A percentile compares a stretch with the other conserved stretches of the same genome.
These are phyloP conservation scores for Ptychodera flava DNA, from an alignment of 35 echinoderm and acorn worm genomes.

Conservation along the genomic window DNA sequence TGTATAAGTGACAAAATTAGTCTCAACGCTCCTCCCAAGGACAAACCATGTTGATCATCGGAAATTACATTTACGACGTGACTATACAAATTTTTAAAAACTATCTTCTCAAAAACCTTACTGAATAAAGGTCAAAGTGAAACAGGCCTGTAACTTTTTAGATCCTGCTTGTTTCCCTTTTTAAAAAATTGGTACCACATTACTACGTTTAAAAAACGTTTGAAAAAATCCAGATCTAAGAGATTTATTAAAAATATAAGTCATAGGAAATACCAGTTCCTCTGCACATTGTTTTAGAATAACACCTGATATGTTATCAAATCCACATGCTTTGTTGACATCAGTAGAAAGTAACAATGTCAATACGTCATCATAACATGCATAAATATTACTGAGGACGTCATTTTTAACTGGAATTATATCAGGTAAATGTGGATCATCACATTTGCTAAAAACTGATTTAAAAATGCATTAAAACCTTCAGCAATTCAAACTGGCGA, in stretches of 20 bases:
- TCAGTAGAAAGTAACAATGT: background rate
- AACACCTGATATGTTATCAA: background rate
- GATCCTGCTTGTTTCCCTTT: background rate
- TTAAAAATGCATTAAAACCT: background rate
- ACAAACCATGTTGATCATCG: background rate
- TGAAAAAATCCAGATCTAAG: background rate
- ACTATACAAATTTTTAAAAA: background rate
- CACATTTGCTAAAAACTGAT: background rate
- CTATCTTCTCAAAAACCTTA: background rate
- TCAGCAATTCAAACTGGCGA: background rate
- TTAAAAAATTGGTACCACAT: background rate
- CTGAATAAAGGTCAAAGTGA: background rate
- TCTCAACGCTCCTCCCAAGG: background rate
- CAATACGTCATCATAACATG: background rate
- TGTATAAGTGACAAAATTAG: background rate
- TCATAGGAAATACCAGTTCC: background rate
- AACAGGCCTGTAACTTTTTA: background rate
- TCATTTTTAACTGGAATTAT: background rate
- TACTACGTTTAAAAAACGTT: background rate
- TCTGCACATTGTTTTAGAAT: background rate
- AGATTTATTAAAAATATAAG: background rate
- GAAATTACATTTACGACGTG: background rate
- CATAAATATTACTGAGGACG: background rate
- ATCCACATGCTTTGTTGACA: background rate
- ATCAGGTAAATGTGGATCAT: background rate